Percentiles rank a stretch among this genome's conserved stretches.
Conservation (phyloP, 2,888 invertebrate species). For the Agrochola lota region DNA sequence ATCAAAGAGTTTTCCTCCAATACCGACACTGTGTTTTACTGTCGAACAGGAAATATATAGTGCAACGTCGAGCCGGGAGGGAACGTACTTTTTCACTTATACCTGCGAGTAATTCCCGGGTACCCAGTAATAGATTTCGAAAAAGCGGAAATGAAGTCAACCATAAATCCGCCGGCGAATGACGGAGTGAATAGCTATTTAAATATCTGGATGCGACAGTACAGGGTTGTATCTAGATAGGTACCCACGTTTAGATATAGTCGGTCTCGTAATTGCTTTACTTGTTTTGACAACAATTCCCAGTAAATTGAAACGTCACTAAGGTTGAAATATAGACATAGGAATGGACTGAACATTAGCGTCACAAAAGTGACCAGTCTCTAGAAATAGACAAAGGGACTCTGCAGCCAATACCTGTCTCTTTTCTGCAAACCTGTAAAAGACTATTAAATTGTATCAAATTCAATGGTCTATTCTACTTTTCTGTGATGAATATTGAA, state of each 20-base stretch:
- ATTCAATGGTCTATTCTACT: too few relatives aligned
- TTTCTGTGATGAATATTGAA: too few relatives aligned
- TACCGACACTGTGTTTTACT: slow-evolving; percentile 65
- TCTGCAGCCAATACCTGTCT: too few relatives aligned
- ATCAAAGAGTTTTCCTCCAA: slow-evolving; percentile 30
- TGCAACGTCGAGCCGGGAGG: slow-evolving; percentile 64
- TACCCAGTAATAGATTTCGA: slow-evolving; percentile 83
- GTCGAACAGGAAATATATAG: slow-evolving; percentile 72
- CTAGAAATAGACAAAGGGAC: too few relatives aligned
- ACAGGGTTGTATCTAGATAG: slow-evolving; percentile 44
- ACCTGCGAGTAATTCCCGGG: slow-evolving; percentile 81
- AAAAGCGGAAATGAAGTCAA: slow-evolving; percentile 82
- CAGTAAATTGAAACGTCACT: not conserved
- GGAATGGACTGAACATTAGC: too few relatives aligned
- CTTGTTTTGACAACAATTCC: not conserved
- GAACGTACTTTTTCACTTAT: slow-evolving; percentile 79
- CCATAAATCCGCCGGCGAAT: slow-evolving; percentile 79
- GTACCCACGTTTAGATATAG: not conserved
- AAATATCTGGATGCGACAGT: slow-evolving; percentile 71
- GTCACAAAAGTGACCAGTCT: too few relatives aligned
- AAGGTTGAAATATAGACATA: too few relatives aligned
- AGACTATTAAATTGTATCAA: too few relatives aligned
- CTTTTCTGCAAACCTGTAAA: too few relatives aligned
- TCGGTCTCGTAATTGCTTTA: not conserved
- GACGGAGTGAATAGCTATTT: slow-evolving; percentile 72